Evolutionary conservation across 2,888 invertebrate genomes (phyloP).

Genomic region (Zonitis immaculata): DNA sequence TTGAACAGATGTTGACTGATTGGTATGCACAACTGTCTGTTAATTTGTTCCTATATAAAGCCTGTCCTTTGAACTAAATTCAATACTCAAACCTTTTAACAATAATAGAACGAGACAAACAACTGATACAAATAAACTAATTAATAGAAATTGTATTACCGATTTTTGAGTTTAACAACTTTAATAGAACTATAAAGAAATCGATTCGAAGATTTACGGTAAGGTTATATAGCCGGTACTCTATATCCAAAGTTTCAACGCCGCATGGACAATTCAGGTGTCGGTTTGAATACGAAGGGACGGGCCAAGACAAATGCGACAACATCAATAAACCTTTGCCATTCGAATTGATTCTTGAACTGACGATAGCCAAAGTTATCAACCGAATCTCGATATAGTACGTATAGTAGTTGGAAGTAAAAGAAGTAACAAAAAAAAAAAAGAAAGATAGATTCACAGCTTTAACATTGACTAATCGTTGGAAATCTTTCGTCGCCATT

Average conservation of each 20-base stretch:
- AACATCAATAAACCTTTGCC: constrained; percentile 39
- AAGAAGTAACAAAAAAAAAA: no score
- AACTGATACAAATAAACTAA: no score
- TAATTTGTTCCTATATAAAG: constrained; percentile 5
- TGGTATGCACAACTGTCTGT: constrained; percentile 22
- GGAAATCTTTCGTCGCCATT: constrained; percentile 1
- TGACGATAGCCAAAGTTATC: constrained; percentile 7
- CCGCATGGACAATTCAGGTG: constrained; percentile 32
- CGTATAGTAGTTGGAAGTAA: no score
- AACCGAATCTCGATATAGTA: no score
- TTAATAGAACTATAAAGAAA: no score
- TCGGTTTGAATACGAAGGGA: constrained; percentile 28
- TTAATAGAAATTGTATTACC: no score
- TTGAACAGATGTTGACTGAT: constrained; percentile 22
- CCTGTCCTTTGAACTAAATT: neutral
- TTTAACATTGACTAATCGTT: neutral
- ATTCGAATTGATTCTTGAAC: constrained; percentile 35
- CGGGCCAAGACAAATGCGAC: constrained; percentile 37
- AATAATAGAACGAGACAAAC: neutral
- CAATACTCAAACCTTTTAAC: neutral
- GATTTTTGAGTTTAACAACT: no score
- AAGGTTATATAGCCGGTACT: no score
- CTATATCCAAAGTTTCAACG: no score
- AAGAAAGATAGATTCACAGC: no score
- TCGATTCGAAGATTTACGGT: neutral